A percentile compares a stretch with the other conserved stretches of the same genome.
These are phyloP conservation scores for Pristis pectinata DNA, from an alignment of 2,797 vertebrate species.

Conservation along the genomic window DNA sequence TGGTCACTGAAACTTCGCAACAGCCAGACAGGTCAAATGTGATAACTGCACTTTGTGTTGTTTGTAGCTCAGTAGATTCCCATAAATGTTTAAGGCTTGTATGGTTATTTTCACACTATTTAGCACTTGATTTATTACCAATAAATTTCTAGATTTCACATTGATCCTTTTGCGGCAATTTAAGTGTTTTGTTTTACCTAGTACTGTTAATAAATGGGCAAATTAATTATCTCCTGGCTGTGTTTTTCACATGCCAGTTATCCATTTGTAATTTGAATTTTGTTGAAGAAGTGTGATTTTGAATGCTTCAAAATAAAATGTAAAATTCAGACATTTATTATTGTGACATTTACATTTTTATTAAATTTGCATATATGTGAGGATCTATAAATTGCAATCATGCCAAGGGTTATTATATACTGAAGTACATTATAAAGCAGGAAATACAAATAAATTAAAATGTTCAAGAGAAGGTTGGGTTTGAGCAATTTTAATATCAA, in stretches of 20 bases:
- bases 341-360: background rate
- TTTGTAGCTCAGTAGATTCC: background rate
- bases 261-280: background rate
- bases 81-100: background rate
- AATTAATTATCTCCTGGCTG: background rate
- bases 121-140: constrained; percentile 2
- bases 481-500: background rate
- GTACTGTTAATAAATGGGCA: background rate
- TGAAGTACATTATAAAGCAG: background rate
- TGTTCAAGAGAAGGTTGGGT: background rate
- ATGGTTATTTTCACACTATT: constrained; percentile 12
- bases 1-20: background rate
- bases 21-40: background rate
- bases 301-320: background rate
- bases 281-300: constrained; percentile 5
- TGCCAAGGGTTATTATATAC: background rate
- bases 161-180: constrained; percentile 7
- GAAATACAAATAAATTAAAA: constrained; percentile 3
- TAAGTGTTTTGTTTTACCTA: background rate
- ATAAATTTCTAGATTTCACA: constrained; percentile 18
- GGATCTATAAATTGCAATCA: background rate
- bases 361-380: background rate
- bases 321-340: background rate
- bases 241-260: background rate
- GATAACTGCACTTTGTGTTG: background rate